These are phyloP conservation scores for Oceanodroma tethys DNA, from an alignment of 2,113 vertebrate genomes.

Conservation along the genomic window DNA sequence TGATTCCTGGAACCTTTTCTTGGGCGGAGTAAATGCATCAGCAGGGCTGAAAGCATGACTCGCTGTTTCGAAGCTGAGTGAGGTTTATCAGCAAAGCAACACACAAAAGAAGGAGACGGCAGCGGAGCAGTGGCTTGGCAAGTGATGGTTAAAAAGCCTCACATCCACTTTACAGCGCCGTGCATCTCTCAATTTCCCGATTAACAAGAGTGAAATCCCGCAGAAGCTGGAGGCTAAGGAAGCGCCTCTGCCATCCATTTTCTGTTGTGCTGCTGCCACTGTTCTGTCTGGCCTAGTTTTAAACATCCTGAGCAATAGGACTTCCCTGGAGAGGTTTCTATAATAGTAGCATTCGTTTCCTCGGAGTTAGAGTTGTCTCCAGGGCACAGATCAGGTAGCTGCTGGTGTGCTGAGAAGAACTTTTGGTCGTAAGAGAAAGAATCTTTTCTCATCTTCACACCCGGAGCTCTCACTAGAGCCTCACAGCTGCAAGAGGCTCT, in stretches of 20 bases:
- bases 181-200: background rate
- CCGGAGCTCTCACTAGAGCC: background rate
- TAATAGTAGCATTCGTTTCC: background rate
- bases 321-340: slow-evolving; percentile 28
- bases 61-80: background rate
- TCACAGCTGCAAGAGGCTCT: background rate
- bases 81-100: background rate
- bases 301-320: background rate
- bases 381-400: background rate
- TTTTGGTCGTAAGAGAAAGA: background rate
- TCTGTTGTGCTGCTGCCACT: background rate
- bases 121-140: background rate
- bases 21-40: background rate
- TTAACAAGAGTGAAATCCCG: background rate
- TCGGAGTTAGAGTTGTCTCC: background rate
- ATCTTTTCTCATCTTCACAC: background rate
- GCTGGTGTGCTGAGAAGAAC: background rate
- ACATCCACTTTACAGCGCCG: accelerated
- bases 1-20: slow-evolving; percentile 36
- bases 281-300: slow-evolving; percentile 22
- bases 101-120: background rate
- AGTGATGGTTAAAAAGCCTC: background rate
- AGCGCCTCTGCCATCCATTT: background rate
- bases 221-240: background rate
- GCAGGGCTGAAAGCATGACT: slow-evolving; percentile 38